phyloP scores from a whole-genome alignment of 2,113 vertebrate species.

The Thamnaconus septentrionalis region DNA sequence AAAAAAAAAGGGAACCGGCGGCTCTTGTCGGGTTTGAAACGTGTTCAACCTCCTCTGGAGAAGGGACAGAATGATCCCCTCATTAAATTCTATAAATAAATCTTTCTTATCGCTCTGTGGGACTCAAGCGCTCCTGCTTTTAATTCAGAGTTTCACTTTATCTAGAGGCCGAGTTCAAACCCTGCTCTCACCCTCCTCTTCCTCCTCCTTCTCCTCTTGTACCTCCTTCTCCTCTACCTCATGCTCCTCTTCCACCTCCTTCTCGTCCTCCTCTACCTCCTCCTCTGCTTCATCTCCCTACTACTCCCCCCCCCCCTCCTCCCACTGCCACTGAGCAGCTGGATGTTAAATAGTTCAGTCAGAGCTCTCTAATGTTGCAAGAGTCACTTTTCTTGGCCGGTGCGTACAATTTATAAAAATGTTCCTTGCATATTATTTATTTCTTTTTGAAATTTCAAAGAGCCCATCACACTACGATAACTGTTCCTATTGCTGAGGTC shows the following conservation, averaged over 20 bases:
- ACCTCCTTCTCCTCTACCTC: too few relatives aligned
- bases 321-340: constrained; percentile 7
- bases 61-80: neutral
- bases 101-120: constrained; percentile 5
- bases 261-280: too few relatives aligned
- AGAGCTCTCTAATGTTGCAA: constrained; percentile 5
- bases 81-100: constrained; percentile 11
- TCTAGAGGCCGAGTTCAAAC: constrained; percentile 7
- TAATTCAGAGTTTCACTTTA: constrained; percentile 21
- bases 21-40: neutral
- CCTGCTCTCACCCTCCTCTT: neutral
- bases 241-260: too few relatives aligned
- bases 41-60: neutral
- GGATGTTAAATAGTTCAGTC: constrained; percentile 34
- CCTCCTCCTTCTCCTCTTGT: too few relatives aligned
- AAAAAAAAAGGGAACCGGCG: neutral
- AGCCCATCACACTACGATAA: too few relatives aligned
- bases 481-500: too few relatives aligned
- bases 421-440: too few relatives aligned
- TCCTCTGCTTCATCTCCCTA: too few relatives aligned
- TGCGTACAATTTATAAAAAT: too few relatives aligned
- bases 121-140: constrained; percentile 11
- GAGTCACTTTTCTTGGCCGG: neutral
- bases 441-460: neutral
- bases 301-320: too few relatives aligned